Evolutionary conservation across 2,113 vertebrate species (phyloP), one percentile per base, ranked within the genome.

Genomic region (Vulpes lagopus): DNA sequence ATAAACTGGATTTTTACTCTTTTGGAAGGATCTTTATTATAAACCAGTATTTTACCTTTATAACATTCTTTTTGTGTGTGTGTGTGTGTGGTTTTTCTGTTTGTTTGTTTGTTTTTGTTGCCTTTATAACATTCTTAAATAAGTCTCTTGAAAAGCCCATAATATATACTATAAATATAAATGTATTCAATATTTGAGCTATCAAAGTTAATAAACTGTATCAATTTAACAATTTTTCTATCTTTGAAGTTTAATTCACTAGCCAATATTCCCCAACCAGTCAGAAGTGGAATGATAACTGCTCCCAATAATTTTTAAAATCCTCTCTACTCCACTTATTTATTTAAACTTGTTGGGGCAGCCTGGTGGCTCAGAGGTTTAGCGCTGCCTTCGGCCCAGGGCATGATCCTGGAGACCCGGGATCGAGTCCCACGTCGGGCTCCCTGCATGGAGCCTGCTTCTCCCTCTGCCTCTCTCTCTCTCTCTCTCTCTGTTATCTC

Each of bases 141-240:
- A 55, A 74, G 9, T 64, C 16, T 90, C 23, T 90, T 32, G 12
- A 91, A 65, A 3, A 79, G 11, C 30, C 49, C 67, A 78, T 38
- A 59, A 82, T 86, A 64, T 19, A 30, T 60, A 30, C 17, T 78
- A 0, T 59, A 8, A 89, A 35, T 65, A 55, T 19, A 83, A 55
- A 27, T 74, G 9, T 55, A 81, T 51, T 74, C 22, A 22, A 51
- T 59, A 85, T 74, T 78, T 79, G 69, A 89, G 38, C 22, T 89
- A 15, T 91, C n/a, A 95, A 55, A 92, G 35, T 94, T 57, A 90
- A 90, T 86, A 78, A 96, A 49, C 20, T 86, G 7, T 51, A 89
- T 11, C 23, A 88, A 62, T 89, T 79, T 43, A 69, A 23, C 25
- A 74, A 30, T 87, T 97, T 95, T 65, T n/a, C 64, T 30, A 67